Evolutionary conservation across 2,888 invertebrate species (phyloP), one percentile per base, ranked within the genome.

Genomic region (Cephus pygmeus): DNA sequence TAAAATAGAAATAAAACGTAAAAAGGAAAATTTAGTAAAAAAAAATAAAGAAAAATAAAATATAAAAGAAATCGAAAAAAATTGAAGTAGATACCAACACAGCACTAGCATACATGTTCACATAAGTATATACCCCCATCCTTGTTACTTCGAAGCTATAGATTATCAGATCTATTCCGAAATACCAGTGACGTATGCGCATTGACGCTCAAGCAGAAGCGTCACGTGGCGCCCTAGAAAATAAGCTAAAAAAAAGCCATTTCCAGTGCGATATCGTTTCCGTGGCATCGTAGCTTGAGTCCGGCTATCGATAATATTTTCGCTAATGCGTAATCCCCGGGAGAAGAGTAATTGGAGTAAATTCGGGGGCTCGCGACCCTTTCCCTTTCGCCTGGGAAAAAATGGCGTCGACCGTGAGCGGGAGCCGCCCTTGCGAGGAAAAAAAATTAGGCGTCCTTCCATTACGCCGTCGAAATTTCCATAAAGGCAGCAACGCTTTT

Each of bases 321-420:
- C 85, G 82, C 88, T 85, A 86, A 85, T 84, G 82, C 87, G 87
- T 86, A 86, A 86, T 87, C 86, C 87, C 87, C 84, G 87, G 86
- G 88, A 85, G 56, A 56, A 90, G 88, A 89, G 88, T 89, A 90
- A 90, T 90, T 89, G 89, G 89, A 88, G 89, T 89, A 88, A 89
- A 90, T 90, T 89, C 90, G 88, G 87, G 84, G 87, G 71, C 31
- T 79, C 83, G 83, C 86, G 86, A 88, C 89, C 89, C 89, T 89
- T 89, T 85, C 85, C 89, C 89, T 89, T 85, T 85, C 83, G 83
- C 84, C 87, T 83, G 83, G 56, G 56, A 82, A 87, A 90, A 90
- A 90, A 90, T 90, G 90, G 90, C 90, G 88, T 83, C 56, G 56
- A 23, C 56, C 56, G 23, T 56, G 56, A 56, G 23, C 85, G 87